These are phyloP conservation scores for Adrianichthys oophorus DNA, from an alignment of 2,797 vertebrate genomes.

Conservation along the genomic window DNA sequence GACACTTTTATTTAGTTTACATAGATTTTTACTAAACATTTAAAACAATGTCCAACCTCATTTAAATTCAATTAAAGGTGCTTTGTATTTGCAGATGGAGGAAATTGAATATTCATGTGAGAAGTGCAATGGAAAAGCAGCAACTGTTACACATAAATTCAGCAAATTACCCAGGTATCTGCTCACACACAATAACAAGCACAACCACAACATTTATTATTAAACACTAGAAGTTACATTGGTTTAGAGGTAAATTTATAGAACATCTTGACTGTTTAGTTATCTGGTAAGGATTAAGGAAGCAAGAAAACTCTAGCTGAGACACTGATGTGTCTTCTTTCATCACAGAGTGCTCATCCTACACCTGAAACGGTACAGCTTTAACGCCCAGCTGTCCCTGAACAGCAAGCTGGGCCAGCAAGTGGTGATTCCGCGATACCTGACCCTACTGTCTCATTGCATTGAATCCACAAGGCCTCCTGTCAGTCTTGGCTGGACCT, in stretches of 20 bases:
- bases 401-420: slow-evolving; percentile 98
- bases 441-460: slow-evolving; percentile 93
- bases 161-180: slow-evolving; percentile 92
- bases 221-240: background rate
- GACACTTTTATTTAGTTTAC: too few species aligned
- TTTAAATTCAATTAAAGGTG: background rate
- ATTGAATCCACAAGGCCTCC: slow-evolving; percentile 89
- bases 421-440: slow-evolving; percentile 93
- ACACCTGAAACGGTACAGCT: slow-evolving; percentile 98
- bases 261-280: too few species aligned
- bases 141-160: slow-evolving; percentile 95
- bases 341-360: slow-evolving; percentile 91
- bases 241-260: too few species aligned
- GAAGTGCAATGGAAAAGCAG: slow-evolving; percentile 92
- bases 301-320: too few species aligned
- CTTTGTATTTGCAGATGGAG: slow-evolving; percentile 83
- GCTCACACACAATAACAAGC: background rate
- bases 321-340: background rate
- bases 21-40: background rate
- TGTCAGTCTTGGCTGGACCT: slow-evolving; percentile 83
- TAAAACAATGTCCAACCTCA: background rate
- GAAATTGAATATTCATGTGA: slow-evolving; percentile 99
- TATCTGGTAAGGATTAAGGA: too few species aligned
- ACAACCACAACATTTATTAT: background rate
- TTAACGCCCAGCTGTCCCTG: slow-evolving; percentile 92